phyloP scores from a whole-genome alignment of 2,113 vertebrate genomes.

The Solea solea region DNA sequence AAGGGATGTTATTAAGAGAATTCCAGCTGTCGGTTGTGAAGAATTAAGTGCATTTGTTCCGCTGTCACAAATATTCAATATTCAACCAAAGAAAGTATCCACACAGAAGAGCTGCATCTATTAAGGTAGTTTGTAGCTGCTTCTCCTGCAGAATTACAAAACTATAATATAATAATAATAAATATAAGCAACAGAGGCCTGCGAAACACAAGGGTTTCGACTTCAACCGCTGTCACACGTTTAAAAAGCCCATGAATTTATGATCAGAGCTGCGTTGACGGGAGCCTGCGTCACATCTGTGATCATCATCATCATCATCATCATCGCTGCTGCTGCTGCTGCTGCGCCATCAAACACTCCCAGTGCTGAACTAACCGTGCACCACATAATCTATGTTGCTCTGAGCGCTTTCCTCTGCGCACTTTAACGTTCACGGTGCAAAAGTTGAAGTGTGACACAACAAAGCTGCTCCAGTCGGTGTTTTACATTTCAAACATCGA shows the following conservation, averaged over 20 bases:
- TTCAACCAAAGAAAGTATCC: no score
- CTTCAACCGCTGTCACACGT: slow-evolving; percentile 6
- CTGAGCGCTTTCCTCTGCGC: not conserved
- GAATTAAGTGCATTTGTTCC: no score
- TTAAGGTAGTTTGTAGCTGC: no score
- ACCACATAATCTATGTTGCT: not conserved
- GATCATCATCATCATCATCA: slow-evolving; percentile 17
- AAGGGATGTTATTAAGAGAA: no score
- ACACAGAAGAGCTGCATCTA: no score
- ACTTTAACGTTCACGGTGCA: not conserved
- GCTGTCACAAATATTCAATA: no score
- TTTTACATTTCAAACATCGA: not conserved
- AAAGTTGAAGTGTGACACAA: not conserved
- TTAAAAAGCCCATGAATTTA: not conserved
- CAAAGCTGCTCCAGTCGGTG: not conserved
- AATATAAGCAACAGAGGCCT: no score
- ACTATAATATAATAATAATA: no score
- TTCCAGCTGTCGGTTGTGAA: no score
- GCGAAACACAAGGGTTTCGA: not conserved
- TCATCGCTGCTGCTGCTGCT: not conserved
- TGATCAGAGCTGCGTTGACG: slow-evolving; percentile 28
- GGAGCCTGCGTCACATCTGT: slow-evolving; percentile 16
- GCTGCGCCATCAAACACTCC: slow-evolving; percentile 15
- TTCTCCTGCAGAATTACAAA: no score
- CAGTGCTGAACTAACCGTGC: slow-evolving; percentile 4